Evolutionary conservation across 2,113 vertebrate genomes (phyloP).

Genomic region (Thinocorus orbignyianus): DNA sequence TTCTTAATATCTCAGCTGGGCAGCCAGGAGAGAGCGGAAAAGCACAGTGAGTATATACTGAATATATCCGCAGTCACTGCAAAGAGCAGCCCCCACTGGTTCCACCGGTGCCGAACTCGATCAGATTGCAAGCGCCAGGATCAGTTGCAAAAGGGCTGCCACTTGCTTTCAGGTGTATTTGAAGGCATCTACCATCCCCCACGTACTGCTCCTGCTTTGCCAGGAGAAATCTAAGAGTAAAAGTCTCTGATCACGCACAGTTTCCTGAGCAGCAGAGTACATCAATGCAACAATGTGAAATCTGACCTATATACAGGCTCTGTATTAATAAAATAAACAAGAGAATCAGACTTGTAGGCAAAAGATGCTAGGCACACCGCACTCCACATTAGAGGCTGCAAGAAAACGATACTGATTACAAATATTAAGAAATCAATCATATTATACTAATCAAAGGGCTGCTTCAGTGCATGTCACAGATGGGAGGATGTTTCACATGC

Average conservation of each 20-base stretch:
- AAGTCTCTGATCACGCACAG: background rate
- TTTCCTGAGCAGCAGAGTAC: background rate
- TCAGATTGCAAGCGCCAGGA: rapidly evolving
- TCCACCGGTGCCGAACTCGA: rapidly evolving
- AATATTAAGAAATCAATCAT: background rate
- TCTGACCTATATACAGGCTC: background rate
- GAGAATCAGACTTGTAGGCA: background rate
- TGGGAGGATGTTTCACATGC: background rate
- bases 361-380: background rate
- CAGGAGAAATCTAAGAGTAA: background rate
- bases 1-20: background rate
- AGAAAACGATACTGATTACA: background rate
- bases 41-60: background rate
- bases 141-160: background rate
- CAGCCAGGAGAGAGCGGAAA: background rate
- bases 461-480: background rate
- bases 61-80: background rate
- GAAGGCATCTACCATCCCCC: background rate
- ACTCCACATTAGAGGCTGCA: background rate
- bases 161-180: background rate
- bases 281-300: background rate
- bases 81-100: background rate
- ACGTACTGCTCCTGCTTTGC: background rate
- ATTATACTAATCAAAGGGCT: background rate
- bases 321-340: background rate